Base-by-base conservation (phyloP, 2,113 vertebrate species). In the Boleophthalmus pectinirostris region DNA sequence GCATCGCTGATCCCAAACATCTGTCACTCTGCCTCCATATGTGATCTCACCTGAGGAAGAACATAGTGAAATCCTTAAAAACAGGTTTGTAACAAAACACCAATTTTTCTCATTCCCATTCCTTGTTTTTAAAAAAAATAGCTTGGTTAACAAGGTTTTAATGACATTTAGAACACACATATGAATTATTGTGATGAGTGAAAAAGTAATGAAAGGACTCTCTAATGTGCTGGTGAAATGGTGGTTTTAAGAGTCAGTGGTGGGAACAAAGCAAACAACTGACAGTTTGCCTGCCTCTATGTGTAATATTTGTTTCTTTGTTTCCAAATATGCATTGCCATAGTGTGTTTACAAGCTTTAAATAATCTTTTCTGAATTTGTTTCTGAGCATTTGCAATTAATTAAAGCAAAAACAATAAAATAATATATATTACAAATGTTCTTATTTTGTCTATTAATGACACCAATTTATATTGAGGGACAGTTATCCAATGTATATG, bases 1-100 rank as follows among this genome's bases (percentile, higher is more conserved):
- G 73, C 95, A 96, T 78, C 94, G 91, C 72, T 96, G 95, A 78
- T 96, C 94, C 95, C 95, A 95, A 24, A 90, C 90, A 68, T 96
- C 95, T 0, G 95, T 96, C 77, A 95, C 95, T 89, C 93, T 87
- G 45, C 95, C 94, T n/a, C 95, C 95, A 35, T 96, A 96, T 6
- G 95, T 96, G 89, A 96, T 96, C 87, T 96, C 95, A 79, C 95
- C 96, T 96, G 84, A 1, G 72, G 54, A 64, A 64, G n/a, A n/a
- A n/a, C 33, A 64, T 38, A 7, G 7, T 5, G 6, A 18, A 20
- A 35, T 7, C 29, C 14, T n/a, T 61, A 33, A 6, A 25, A 1
- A 15, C 6, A 35, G 3, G 12, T 56, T 24, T 24, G 21, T 23
- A 23, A 56, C 54, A 23, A 25, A 13, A n/a, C n/a, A n/a, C n/a